A percentile compares a stretch with the other conserved stretches of the same genome.
These are phyloP conservation scores for Zaprionus africanus DNA, from an alignment of 1,140 invertebrate species.

Conservation along the genomic window DNA sequence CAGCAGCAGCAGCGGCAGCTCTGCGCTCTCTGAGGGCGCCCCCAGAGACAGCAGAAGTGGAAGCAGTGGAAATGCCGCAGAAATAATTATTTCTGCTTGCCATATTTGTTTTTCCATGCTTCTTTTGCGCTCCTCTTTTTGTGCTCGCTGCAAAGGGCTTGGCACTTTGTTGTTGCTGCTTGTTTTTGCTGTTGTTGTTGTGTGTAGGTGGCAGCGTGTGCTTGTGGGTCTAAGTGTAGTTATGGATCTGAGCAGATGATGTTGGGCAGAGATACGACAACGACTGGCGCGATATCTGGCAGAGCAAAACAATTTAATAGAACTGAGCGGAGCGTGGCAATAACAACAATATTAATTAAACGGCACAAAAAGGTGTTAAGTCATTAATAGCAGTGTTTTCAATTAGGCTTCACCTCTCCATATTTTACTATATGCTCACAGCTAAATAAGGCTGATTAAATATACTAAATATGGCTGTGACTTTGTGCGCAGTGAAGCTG, in stretches of 20 bases:
- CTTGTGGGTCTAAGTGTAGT: conserved; percentile 20
- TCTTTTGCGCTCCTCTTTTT: conserved; percentile 15
- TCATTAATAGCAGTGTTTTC: conserved; percentile 9
- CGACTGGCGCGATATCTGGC: conserved; percentile 33
- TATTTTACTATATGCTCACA: background rate
- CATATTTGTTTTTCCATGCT: conserved; percentile 54
- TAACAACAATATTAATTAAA: conserved; percentile 6
- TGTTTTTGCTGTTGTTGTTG: background rate
- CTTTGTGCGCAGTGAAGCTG: background rate
- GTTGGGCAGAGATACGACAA: conserved; percentile 21
- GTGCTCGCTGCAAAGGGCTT: conserved; percentile 37
- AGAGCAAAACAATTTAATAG: conserved; percentile 26
- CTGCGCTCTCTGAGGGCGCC: conserved; percentile 16
- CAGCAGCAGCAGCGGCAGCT: background rate
- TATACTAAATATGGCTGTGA: background rate
- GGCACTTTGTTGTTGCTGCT: conserved; percentile 14
- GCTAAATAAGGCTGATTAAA: conserved; percentile 5
- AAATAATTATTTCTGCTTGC: conserved; percentile 81
- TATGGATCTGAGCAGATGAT: conserved; percentile 33
- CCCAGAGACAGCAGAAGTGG: conserved; percentile 54
- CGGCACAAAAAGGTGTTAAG: background rate
- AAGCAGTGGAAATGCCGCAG: conserved; percentile 65
- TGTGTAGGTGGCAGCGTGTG: conserved; percentile 31
- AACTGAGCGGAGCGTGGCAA: background rate
- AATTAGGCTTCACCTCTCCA: background rate